Conservation (phyloP, 2,888 invertebrate species). For the Drosophila incognita region DNA sequence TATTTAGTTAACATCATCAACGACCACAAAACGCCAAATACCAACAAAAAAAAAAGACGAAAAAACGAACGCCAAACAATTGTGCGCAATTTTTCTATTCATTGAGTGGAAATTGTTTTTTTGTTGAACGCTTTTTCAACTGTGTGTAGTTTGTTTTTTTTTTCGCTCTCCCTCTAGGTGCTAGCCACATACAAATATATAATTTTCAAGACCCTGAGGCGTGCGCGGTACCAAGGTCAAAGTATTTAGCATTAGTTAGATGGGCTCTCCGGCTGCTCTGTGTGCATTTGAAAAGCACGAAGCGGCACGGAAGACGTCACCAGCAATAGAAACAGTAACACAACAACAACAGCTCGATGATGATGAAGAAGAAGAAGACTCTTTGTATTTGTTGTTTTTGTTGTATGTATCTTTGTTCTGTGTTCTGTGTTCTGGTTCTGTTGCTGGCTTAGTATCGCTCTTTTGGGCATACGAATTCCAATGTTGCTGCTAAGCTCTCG, state of each 20-base stretch:
- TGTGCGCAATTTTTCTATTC: slow-evolving; percentile 79
- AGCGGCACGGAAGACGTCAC: slow-evolving; percentile 75
- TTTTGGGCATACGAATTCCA: slow-evolving; percentile 39
- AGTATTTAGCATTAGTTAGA: slow-evolving; percentile 81
- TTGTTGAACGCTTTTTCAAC: slow-evolving; percentile 47
- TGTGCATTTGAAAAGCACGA: slow-evolving; percentile 75
- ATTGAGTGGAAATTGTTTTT: slow-evolving; percentile 79
- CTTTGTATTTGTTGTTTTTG: slow-evolving; percentile 21
- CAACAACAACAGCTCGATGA: slow-evolving; percentile 14
- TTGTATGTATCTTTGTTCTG: slow-evolving; percentile 23
- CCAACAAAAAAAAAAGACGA: slow-evolving; percentile 22
- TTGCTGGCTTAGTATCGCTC: slow-evolving; percentile 53
- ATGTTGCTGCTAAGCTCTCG: slow-evolving; percentile 48
- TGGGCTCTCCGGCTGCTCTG: slow-evolving; percentile 59
- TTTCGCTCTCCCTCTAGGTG: slow-evolving; percentile 47
- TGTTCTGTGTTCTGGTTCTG: slow-evolving; percentile 35
- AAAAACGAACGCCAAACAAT: slow-evolving; percentile 62
- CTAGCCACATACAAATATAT: slow-evolving; percentile 59
- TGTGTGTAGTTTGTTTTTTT: slow-evolving; percentile 7
- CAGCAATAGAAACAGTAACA: slow-evolving; percentile 47
- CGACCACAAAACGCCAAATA: slow-evolving; percentile 35
- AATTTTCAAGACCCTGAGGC: slow-evolving; percentile 80
- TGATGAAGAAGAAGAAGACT: slow-evolving; percentile 40
- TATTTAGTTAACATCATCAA: slow-evolving; percentile 77
- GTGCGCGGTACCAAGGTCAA: slow-evolving; percentile 70